Base-by-base conservation (phyloP, 2,888 invertebrate genomes). In the Drosophila merina region DNA sequence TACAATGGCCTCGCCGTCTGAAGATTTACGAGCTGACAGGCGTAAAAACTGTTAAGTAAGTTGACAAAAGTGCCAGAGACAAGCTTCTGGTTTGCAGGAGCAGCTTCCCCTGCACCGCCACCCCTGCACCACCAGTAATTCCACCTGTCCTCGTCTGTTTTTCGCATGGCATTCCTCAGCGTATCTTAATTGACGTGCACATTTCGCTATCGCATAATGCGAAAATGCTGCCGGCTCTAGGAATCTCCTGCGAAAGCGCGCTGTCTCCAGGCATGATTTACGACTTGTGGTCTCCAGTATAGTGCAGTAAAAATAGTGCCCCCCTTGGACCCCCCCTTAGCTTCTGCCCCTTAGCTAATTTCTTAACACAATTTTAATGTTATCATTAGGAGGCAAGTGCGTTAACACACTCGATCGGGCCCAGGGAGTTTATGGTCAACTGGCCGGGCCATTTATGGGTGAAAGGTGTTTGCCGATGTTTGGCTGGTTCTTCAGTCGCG, bases 161-260 rank as follows among this genome's bases (percentile, higher is more conserved):
- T 60, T 51, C 71, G 62, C 71, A 45, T 67, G 80, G 77, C 87
- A 86, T 86, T 80, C 82, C 87, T 75, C 63, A 76, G 83, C 86
- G 85, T 85, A 85, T 85, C 88, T 85, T 85, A 85, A 85, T 85
- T 85, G 85, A 85, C 85, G 85, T 85, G 88, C 88, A 85, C 85
- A 87, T 87, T 85, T 88, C 80, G 86, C 83, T 87, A 87, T 87
- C 88, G 83, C 79, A 79, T 84, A 87, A 84, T 85, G 87, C 74
- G 88, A 86, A 85, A 85, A 82, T 76, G 79, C 77, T 81, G 79
- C 75, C 74, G 75, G 74, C 63, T 74, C 60, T 55, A 25, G 52
- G 70, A 67, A 49, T 60, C 51, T 50, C 57, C 60, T 44, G 28
- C 36, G 25, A 40, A 45, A 25, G 25, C 9, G 4, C 30, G 59